Evolutionary conservation across 2,113 vertebrate genomes (phyloP).

Genomic region (Prionailurus viverrinus): DNA sequence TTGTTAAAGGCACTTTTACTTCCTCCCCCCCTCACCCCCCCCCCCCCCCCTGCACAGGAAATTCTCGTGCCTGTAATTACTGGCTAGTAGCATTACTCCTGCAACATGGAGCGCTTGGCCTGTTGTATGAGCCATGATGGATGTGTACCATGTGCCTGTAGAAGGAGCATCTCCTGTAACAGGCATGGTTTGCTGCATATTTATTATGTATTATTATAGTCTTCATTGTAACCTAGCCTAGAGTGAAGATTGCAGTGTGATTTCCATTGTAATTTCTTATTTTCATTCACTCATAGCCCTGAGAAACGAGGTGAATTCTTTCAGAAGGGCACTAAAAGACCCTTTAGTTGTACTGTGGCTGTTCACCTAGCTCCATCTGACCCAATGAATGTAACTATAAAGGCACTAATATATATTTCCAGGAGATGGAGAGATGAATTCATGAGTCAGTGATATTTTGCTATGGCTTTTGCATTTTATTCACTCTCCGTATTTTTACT

Average conservation of each 20-base stretch:
- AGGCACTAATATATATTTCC: conserved; percentile 12
- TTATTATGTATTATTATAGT: conserved; percentile 77
- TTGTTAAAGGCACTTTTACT: neutral
- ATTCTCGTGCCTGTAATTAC: neutral
- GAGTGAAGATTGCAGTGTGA: conserved; percentile 71
- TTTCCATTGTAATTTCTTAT: conserved; percentile 81
- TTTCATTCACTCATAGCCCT: conserved; percentile 70
- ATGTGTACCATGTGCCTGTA: neutral
- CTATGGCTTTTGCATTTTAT: conserved; percentile 26
- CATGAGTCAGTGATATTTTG: conserved; percentile 56
- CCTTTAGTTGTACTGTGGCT: neutral
- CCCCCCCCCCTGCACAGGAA: neutral
- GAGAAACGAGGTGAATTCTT: conserved; percentile 73
- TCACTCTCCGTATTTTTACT: conserved; percentile 43
- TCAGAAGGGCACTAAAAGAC: conserved; percentile 48
- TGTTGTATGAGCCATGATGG: neutral
- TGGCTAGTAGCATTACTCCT: neutral
- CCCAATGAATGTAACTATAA: conserved; percentile 14
- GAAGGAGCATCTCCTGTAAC: conserved; percentile 43
- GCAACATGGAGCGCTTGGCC: neutral
- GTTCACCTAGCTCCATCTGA: conserved; percentile 45
- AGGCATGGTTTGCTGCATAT: conserved; percentile 64
- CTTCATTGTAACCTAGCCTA: conserved; percentile 65
- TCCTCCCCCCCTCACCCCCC: neutral
- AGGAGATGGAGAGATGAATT: conserved; percentile 34